Conservation (phyloP, 2,113 vertebrate species). For the Rhinolophus sinicus region DNA sequence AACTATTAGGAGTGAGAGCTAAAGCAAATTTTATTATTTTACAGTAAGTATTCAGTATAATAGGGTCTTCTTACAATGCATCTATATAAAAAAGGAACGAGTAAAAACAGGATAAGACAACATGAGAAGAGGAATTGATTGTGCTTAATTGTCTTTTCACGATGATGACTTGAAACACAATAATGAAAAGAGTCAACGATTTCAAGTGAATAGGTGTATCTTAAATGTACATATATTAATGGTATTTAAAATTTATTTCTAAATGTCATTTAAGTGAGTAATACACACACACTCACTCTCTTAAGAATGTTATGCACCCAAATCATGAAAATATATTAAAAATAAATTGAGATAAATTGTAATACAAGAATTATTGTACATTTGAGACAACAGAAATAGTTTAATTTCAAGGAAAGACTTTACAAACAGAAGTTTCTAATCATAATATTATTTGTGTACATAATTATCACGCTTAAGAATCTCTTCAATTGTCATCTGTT, state of each 20-base stretch:
- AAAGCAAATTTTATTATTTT: neutral
- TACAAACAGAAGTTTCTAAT: neutral
- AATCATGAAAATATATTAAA: neutral
- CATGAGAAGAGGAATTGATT: neutral
- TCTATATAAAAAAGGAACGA: neutral
- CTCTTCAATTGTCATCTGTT: neutral
- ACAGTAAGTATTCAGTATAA: neutral
- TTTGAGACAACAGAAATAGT: neutral
- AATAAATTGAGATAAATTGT: neutral
- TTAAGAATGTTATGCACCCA: neutral
- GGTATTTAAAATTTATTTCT: neutral
- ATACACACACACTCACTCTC: neutral
- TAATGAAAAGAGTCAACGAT: neutral
- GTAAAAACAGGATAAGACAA: neutral
- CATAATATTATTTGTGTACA: neutral
- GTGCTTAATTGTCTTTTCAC: neutral
- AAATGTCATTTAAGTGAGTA: neutral
- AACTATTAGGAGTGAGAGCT: neutral
- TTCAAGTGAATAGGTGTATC: neutral
- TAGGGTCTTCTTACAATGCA: neutral
- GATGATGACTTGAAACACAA: neutral
- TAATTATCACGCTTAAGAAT: neutral
- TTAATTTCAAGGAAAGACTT: neutral
- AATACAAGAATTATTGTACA: neutral
- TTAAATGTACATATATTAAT: neutral